Evolutionary conservation across 2,888 invertebrate genomes (phyloP), one percentile per base, ranked within the genome.

Genomic region (Macroteleia sp.): DNA sequence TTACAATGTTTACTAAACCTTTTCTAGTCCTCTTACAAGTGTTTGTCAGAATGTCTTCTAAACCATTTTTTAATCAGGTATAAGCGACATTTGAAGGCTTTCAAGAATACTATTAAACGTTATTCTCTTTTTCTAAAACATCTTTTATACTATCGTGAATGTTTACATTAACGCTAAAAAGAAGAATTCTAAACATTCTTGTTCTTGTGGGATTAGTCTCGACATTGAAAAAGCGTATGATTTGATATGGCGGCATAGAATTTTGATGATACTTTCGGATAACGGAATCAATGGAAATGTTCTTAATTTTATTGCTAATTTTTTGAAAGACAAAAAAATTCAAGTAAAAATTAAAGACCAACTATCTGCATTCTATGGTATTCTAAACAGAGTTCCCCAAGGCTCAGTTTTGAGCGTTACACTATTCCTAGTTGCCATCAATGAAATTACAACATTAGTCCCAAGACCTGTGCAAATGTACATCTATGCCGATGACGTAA

Each of bases 191-290:
- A n/a, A n/a, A n/a, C n/a, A n/a, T n/a, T n/a, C n/a, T n/a, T n/a
- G n/a, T n/a, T n/a, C n/a, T n/a, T n/a, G n/a, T n/a, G n/a, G n/a
- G n/a, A 71, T 81, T 1, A 44, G 59, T n/a, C 39, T 82, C 6
- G 77, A 82, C 30, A 61, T 79, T 6, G 79, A 77, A 34, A 79
- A 81, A 41, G 80, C 82, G 0, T 82, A 78, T 39, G 79, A 81
- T 12, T 77, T 77, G 73, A 52, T 77, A 1, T 76, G 69, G 67
- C 61, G 50, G 20, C 44, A 69, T 5, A 39, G 64, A 44, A 19
- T 64, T 17, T 17, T 64, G 2, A 2, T 32, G 1, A 25, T 73
- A 32, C 22, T 71, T 9, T 9, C 20, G 5, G 17, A 70, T 12
- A 12, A 16, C 16, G 52, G 42, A 12, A n/a, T 76, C 28, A 34